Evolutionary conservation across 2,888 invertebrate genomes (phyloP), one percentile per base, ranked within the genome.

Genomic region (Mesochorus sp.): DNA sequence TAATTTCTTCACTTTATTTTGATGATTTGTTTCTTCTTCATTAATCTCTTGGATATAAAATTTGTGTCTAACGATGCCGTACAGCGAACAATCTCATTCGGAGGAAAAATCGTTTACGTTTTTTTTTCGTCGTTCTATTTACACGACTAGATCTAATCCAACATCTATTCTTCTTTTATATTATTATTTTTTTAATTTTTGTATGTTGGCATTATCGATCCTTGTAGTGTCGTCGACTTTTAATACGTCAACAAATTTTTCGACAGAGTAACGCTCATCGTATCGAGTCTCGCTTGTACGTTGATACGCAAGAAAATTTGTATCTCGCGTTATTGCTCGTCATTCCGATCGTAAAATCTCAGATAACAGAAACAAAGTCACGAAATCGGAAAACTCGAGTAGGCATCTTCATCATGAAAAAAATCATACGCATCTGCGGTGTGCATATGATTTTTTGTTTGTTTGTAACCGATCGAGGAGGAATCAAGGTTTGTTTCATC

Each of bases 11-110:
- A 71, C 51, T 81, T 80, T 80, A 79, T 79, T 80, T 79, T 79
- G 79, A 79, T 76, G 79, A 79, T 86, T 85, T 85, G 84, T 86
- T 89, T 85, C 84, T 86, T 87, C 76, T 66, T 82, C 72, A 81
- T 88, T 86, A 88, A 89, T 89, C 87, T 90, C 88, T 90, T 89
- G 85, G 86, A 90, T 90, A 91, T 90, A 91, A 91, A 91, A 91
- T 89, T 90, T 91, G 86, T 87, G 86, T 90, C 87, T 87, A 89
- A 89, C 88, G 89, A 90, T 90, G 89, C 88, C 89, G 88, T 88
- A 85, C 88, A 87, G 85, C 87, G 87, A 88, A 88, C 86, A 87
- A 88, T 88, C 86, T 86, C 85, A 84, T 85, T 85, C 85, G 79
- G 81, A 85, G 74, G 71, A 74, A 77, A 76, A 78, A 75, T 78